Evolutionary conservation across 1,140 invertebrate species (phyloP).

Genomic region (Aricia agestis): DNA sequence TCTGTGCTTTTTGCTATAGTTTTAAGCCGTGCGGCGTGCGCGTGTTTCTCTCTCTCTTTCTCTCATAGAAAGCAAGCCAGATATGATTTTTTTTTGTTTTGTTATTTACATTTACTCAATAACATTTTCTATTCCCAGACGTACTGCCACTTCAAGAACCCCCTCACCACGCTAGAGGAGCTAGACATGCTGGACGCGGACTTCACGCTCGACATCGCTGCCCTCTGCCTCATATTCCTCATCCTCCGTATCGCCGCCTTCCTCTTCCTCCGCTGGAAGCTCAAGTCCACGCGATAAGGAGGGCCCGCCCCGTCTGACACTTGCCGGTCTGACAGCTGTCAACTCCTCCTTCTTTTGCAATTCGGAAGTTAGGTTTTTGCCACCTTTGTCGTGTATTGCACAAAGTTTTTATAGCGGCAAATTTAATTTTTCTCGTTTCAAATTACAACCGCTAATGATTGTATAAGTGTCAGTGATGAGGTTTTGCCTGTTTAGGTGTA

Average conservation of each 20-base stretch:
- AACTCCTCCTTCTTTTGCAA: not conserved
- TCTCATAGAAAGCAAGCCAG: too few species aligned
- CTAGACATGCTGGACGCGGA: conserved; percentile 88
- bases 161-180: conserved; percentile 92
- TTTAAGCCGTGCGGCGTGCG: too few species aligned
- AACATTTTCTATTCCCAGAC: conserved; percentile 55
- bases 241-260: conserved; percentile 91
- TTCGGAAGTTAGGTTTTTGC: not conserved
- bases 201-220: conserved; percentile 87
- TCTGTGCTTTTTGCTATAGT: too few species aligned
- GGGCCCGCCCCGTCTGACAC: not conserved
- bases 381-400: not conserved
- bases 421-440: not conserved
- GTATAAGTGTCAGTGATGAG: not conserved
- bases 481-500: not conserved
- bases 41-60: too few species aligned
- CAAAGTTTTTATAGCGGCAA: too few species aligned
- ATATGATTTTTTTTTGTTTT: too few species aligned
- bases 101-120: too few species aligned
- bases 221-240: conserved; percentile 91
- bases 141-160: conserved; percentile 94
- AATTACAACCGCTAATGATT: not conserved
- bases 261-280: conserved; percentile 94
- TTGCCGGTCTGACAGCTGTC: not conserved
- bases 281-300: conserved; percentile 82